A percentile compares a stretch with the other conserved stretches of the same genome.
Conservation (phyloP, 1,140 invertebrate genomes). For the Tetragnatha versicolor region DNA sequence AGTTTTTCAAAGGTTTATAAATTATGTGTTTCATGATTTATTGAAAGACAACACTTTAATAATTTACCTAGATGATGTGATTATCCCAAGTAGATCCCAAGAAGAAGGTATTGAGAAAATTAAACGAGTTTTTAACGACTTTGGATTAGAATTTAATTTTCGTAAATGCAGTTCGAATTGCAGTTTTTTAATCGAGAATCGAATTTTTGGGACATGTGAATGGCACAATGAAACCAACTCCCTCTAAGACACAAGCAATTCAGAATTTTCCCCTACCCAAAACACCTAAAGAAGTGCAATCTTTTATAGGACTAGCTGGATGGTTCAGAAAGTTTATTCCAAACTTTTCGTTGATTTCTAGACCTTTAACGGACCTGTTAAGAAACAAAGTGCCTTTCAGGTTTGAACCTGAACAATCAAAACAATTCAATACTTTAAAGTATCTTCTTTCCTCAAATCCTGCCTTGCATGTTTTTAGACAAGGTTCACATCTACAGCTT, state of each 20-base stretch:
- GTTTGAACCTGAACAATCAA: constrained; percentile 60
- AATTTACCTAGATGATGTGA: constrained; percentile 39
- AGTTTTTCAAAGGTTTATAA: constrained; percentile 18
- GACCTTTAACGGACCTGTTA: constrained; percentile 61
- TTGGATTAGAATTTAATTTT: constrained; percentile 9
- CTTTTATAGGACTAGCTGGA: constrained; percentile 61
- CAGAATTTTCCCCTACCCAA: constrained; percentile 56
- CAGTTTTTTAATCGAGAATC: not conserved
- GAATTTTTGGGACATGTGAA: constrained; percentile 36
- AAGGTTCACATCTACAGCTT: not conserved
- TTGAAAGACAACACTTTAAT: not conserved
- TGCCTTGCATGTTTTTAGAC: constrained; percentile 16
- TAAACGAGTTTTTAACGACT: not conserved
- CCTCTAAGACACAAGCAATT: constrained; percentile 6
- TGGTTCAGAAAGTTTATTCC: constrained; percentile 62
- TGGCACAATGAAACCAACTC: not conserved
- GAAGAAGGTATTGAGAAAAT: not conserved
- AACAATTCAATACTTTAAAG: constrained; percentile 59
- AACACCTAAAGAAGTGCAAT: constrained; percentile 57
- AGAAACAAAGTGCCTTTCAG: constrained; percentile 46
- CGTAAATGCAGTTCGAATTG: constrained; percentile 41
- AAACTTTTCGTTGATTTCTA: constrained; percentile 62
- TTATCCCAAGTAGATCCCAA: not conserved
- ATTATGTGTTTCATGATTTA: not conserved
- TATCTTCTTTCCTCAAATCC: constrained; percentile 1